Evolutionary conservation across 2,888 invertebrate genomes (phyloP), one percentile per base, ranked within the genome.

Genomic region (Trichopoda pennipes): DNA sequence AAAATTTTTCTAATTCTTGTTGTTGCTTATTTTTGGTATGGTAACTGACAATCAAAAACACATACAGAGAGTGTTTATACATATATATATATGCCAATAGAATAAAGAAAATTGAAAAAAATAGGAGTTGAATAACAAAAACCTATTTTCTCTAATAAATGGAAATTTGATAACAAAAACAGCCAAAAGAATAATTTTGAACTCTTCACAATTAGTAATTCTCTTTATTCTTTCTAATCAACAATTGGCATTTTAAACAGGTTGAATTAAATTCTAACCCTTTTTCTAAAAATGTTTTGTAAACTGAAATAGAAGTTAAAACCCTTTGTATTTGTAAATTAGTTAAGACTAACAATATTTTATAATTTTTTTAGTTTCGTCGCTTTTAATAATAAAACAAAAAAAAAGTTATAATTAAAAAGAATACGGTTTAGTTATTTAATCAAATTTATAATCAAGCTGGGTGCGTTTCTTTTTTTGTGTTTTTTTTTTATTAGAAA

Each of bases 351-450:
- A 28, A 28, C 4, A 28, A 7, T 28, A 7, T 28, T 28, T 28
- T 8, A 14, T 38, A 38, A 38, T 38, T 38, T 38, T 38, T 7
- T 1, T 38, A n/a, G n/a, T 16, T 21, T 28, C 3, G 2, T 38
- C 16, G 14, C 42, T 23, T 55, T 42, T 47, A 28, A 28, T 16
- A 51, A 21, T 42, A 72, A 76, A 60, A 23, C 42, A 35, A 47
- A 47, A 32, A 64, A 63, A 60, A 79, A 51, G 53, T n/a, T 9
- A 73, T 81, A 78, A 81, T 75, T 81, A 78, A 75, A 75, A 60
- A 58, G n/a, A 56, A 42, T 73, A 42, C 66, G 49, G 61, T 72
- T 73, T 60, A 32, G 60, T 56, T 72, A 66, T 61, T 81, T 76
- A 66, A 72, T 66, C 56, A 35, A 77, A 78, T 78, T 81, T 60